Conservation (phyloP, 2,797 vertebrate species). For the Lithobates pipiens region DNA sequence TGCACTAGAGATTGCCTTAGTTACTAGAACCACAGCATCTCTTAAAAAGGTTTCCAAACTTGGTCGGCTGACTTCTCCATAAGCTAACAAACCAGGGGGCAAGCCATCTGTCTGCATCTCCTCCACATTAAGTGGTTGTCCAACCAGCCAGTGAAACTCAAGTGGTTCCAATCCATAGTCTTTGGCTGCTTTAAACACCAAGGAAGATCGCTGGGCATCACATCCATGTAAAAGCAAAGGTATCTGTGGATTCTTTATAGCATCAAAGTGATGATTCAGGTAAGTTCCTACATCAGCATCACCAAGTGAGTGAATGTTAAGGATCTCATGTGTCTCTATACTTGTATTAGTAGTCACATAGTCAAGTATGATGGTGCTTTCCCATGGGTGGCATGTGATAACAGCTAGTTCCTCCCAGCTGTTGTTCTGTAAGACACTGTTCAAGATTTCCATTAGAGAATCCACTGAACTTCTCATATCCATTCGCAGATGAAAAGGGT, state of each 20-base stretch:
- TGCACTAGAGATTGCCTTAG: slow-evolving; percentile 74
- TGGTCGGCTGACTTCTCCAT: slow-evolving; percentile 81
- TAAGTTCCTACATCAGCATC: slow-evolving; percentile 70
- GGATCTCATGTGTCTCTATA: slow-evolving; percentile 73
- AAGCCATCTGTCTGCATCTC: slow-evolving; percentile 82
- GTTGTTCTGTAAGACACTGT: slow-evolving; percentile 76
- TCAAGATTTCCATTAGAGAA: slow-evolving; percentile 78
- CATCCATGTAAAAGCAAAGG: slow-evolving; percentile 83
- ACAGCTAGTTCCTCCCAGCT: slow-evolving; percentile 81
- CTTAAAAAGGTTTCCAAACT: slow-evolving; percentile 82
- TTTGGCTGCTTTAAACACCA: slow-evolving; percentile 76
- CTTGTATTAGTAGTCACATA: slow-evolving; percentile 77
- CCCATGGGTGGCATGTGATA: slow-evolving; percentile 83
- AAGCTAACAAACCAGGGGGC: slow-evolving; percentile 85
- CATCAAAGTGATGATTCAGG: slow-evolving; percentile 72
- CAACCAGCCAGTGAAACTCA: slow-evolving; percentile 86
- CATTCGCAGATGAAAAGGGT: slow-evolving; percentile 88
- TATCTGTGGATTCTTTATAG: slow-evolving; percentile 69
- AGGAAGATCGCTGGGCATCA: slow-evolving; percentile 68
- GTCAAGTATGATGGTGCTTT: slow-evolving; percentile 76
- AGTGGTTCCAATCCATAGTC: slow-evolving; percentile 76
- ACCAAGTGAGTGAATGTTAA: slow-evolving; percentile 78
- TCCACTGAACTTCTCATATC: slow-evolving; percentile 80
- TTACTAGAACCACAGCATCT: slow-evolving; percentile 81
- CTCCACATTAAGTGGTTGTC: slow-evolving; percentile 77